Percentiles rank a stretch among this genome's conserved stretches.
phyloP scores from a whole-genome alignment of 2,888 invertebrate genomes.

The Catocala nupta region DNA sequence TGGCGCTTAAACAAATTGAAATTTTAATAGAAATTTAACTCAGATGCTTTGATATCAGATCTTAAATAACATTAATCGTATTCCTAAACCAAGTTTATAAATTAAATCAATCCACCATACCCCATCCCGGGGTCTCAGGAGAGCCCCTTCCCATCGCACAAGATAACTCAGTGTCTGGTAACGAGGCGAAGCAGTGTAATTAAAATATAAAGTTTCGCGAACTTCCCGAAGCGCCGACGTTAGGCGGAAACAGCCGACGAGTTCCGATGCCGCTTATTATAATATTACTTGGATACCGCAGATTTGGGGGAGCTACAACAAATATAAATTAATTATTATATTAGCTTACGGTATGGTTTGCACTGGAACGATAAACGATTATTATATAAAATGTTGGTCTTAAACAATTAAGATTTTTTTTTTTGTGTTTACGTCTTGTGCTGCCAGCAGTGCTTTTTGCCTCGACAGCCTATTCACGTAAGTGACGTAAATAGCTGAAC shows the following conservation, averaged over 20 bases:
- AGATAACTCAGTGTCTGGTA: slow-evolving; percentile 6
- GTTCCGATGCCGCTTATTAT: slow-evolving; percentile 1
- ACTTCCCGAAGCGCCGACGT: background rate
- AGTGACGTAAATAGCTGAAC: no score
- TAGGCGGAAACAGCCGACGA: slow-evolving; percentile 7
- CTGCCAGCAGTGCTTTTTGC: no score
- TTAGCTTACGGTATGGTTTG: no score
- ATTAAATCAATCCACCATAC: slow-evolving; percentile 16
- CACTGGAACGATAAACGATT: no score
- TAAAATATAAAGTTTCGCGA: slow-evolving; percentile 35
- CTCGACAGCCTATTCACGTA: no score
- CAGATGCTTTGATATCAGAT: slow-evolving; percentile 7
- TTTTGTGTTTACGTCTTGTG: no score
- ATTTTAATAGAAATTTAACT: background rate
- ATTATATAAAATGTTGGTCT: no score
- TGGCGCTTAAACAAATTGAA: background rate
- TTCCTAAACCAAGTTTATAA: slow-evolving; percentile 11
- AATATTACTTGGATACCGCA: background rate
- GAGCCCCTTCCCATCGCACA: background rate
- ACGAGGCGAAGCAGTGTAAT: slow-evolving; percentile 18
- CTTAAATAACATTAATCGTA: slow-evolving; percentile 6
- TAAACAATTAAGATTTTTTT: no score
- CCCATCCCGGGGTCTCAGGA: background rate
- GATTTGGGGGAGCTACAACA: background rate
- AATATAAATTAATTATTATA: background rate